Base-by-base conservation (phyloP, 2,888 invertebrate genomes). In the Tipula vernalis region DNA sequence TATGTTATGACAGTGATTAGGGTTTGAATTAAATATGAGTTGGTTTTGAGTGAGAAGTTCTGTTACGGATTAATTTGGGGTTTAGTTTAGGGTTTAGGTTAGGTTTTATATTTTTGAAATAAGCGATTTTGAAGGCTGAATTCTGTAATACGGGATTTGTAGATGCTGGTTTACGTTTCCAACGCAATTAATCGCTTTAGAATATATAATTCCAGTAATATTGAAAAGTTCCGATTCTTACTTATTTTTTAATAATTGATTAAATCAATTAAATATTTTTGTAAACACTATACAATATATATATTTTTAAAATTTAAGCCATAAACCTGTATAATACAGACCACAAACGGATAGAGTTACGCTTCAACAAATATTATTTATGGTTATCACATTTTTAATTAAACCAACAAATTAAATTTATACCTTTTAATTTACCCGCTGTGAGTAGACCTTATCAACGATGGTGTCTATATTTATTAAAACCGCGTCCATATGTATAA, bases 331-430 rank as follows among this genome's bases (percentile, higher is more conserved):
- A 57, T 15, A 57, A 5, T 15, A 57, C 28, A 10, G 71, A 71
- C 28, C 71, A 71, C 71, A 71, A 71, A 71, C 71, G 71, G 28
- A 71, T 71, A 71, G 71, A 71, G 71, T 71, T 71, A 71, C 71
- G 71, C 71, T 71, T 71, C 71, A 71, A 71, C 71, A 71, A 71
- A 71, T 71, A 71, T 71, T 71, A 71, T 71, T 71, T 71, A 71
- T 71, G 71, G 71, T 71, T 71, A 71, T 71, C 71, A 71, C 71
- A 71, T 71, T 71, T 71, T 71, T 71, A 71, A 71, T 71, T 71
- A 71, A 71, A 71, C 71, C 71, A 71, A 71, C 71, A 71, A 28
- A 71, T 71, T 71, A 71, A 71, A 71, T 71, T 71, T 71, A 71
- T 71, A 71, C 71, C 71, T 71, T 71, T 71, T 71, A 71, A 71